Base-by-base conservation (phyloP, 2,797 vertebrate species). In the Poecile montanus region DNA sequence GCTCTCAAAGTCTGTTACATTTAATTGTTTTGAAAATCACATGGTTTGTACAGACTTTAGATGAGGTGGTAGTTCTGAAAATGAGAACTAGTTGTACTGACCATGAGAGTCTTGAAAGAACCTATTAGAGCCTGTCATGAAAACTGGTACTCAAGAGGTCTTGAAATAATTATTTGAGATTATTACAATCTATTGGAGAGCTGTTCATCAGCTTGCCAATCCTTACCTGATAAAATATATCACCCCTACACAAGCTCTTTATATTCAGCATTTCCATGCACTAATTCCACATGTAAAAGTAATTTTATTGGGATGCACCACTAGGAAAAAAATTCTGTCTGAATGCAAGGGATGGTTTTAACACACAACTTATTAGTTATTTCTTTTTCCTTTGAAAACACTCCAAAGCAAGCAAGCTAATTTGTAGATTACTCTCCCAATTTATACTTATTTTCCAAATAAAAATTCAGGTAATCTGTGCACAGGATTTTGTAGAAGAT, bases 151-250 rank as follows among this genome's bases (percentile, higher is more conserved):
- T 84, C 45, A 40, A 65, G 40, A 73, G 7, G 29, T 61, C 44
- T 66, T 93, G 60, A 89, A 93, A 91, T 71, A 80, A 87, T 54
- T 66, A 50, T 44, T 85, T 88, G 38, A 93, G n/a, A 87, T 92
- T 77, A 87, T 65, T 85, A 63, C 38, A 75, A 66, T 32, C 30
- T 70, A 10, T 48, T 86, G 70, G 29, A 89, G 50, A 94, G 76
- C 44, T 42, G 21, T 29, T 78, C 45, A 95, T 40, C 50, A 88
- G 44, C 51, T 91, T 77, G 79, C 61, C 75, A 91, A 10, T 47
- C 57, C 13, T 79, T 53, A 53, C 15, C 44, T 88, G 42, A 63
- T 23, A 88, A 85, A 95, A 78, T 12, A 6, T 29, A 70, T 53
- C 25, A 84, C 3, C 47, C 9, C 23, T 66, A 26, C 23, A 67